Percentiles rank a stretch among this genome's conserved stretches.
These are phyloP conservation scores for Tipula unca DNA, from an alignment of 2,888 invertebrate species.

Conservation along the genomic window DNA sequence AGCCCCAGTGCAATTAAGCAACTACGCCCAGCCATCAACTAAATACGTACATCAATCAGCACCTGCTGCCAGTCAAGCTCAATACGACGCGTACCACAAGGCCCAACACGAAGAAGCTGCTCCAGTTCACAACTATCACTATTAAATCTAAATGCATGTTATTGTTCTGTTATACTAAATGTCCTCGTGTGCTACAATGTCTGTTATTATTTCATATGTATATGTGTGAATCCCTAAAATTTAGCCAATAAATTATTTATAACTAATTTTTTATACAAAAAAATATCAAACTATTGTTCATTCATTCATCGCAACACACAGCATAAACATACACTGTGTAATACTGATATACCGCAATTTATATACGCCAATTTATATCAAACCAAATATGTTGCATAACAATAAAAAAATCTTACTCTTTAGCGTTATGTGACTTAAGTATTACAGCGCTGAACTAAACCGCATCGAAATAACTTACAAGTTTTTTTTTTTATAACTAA, in stretches of 20 bases:
- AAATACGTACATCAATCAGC: constrained; percentile 17
- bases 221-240: neutral
- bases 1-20: constrained; percentile 23
- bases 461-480: neutral
- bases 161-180: neutral
- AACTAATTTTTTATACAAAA: neutral
- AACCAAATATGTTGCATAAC: neutral
- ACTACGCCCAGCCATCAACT: neutral
- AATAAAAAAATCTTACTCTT: neutral
- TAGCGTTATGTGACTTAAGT: neutral
- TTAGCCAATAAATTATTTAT: neutral
- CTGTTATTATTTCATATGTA: neutral
- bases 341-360: neutral
- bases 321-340: neutral
- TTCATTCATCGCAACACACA: neutral
- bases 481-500: neutral
- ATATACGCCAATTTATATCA: neutral
- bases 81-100: constrained; percentile 26
- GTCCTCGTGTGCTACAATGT: neutral
- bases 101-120: neutral
- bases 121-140: neutral
- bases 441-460: neutral
- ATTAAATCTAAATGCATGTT: neutral
- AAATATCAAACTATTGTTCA: neutral
- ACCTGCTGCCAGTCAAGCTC: constrained; percentile 25